A percentile compares a stretch with the other conserved stretches of the same genome.
These are phyloP conservation scores for Erpetoichthys calabaricus DNA, from an alignment of 2,797 vertebrate species.

Conservation along the genomic window DNA sequence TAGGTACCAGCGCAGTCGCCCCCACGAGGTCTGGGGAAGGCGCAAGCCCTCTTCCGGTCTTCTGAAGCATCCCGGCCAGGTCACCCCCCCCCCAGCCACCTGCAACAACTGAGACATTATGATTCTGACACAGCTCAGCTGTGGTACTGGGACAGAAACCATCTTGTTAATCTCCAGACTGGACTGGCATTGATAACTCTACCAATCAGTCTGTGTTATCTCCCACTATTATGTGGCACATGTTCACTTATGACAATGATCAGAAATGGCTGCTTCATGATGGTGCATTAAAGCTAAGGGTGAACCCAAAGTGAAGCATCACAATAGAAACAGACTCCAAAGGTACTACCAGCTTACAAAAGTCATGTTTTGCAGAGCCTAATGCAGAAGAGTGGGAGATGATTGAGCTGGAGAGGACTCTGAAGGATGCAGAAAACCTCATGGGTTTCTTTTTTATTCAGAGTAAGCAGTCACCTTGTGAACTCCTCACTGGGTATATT, in stretches of 20 bases:
- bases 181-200: conserved; percentile 1
- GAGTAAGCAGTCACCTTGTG: conserved; percentile 8
- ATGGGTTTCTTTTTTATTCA: conserved; percentile 9
- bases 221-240: conserved; percentile 1
- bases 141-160: conserved; percentile 6
- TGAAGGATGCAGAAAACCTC: not conserved
- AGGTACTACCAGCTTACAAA: not conserved
- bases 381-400: conserved; percentile 2
- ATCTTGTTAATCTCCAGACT: conserved; percentile 2
- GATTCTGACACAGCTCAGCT: conserved; percentile 9
- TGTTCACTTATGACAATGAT: conserved; percentile 5
- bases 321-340: not conserved
- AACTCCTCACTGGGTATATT: conserved; percentile 3
- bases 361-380: not conserved
- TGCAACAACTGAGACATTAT: conserved; percentile 8
- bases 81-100: no score
- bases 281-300: not conserved
- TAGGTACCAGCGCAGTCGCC: no score
- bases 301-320: not conserved
- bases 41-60: no score
- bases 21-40: no score
- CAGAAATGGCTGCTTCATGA: conserved; percentile 4
- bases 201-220: conserved; percentile 1
- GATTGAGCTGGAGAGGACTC: not conserved
- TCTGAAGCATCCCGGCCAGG: no score